phyloP scores from a whole-genome alignment of 2,888 invertebrate genomes.

The Bedellia somnulentella region DNA sequence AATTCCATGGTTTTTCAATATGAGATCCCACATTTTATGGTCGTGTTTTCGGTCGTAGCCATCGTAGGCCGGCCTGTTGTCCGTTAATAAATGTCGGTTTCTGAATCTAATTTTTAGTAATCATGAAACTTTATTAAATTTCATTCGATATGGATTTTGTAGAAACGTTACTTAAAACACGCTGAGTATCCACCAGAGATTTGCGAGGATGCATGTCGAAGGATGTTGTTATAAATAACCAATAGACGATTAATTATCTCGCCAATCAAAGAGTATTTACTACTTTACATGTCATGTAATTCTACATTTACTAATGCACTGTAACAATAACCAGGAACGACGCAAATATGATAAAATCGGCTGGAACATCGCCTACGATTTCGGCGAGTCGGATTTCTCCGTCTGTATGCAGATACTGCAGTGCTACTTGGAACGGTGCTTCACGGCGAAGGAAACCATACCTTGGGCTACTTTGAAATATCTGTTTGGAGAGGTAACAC shows the following conservation, averaged over 20 bases:
- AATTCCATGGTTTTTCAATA: neutral
- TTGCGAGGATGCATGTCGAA: too few species aligned
- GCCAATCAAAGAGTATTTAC: too few species aligned
- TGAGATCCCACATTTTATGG: neutral
- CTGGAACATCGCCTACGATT: constrained; percentile 93
- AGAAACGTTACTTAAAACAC: too few species aligned
- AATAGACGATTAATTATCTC: too few species aligned
- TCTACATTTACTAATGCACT: too few species aligned
- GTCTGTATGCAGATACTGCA: constrained; percentile 85
- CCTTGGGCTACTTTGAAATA: constrained; percentile 93
- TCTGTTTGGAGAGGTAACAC: constrained; percentile 78
- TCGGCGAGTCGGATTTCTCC: constrained; percentile 89
- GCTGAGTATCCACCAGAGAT: too few species aligned
- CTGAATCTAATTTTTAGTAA: too few species aligned
- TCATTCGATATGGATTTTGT: too few species aligned
- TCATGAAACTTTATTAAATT: too few species aligned
- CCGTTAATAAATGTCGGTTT: too few species aligned
- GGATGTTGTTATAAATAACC: too few species aligned
- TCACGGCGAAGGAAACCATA: constrained; percentile 62
- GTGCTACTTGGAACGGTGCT: constrained; percentile 78
- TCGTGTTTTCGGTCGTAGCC: neutral
- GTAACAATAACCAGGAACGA: constrained; percentile 83
- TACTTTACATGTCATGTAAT: too few species aligned
- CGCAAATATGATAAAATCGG: constrained; percentile 93
- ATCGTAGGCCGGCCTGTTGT: neutral